These are phyloP conservation scores for Rhyacophila brunnea DNA, from an alignment of 1,140 invertebrate species.

Conservation along the genomic window DNA sequence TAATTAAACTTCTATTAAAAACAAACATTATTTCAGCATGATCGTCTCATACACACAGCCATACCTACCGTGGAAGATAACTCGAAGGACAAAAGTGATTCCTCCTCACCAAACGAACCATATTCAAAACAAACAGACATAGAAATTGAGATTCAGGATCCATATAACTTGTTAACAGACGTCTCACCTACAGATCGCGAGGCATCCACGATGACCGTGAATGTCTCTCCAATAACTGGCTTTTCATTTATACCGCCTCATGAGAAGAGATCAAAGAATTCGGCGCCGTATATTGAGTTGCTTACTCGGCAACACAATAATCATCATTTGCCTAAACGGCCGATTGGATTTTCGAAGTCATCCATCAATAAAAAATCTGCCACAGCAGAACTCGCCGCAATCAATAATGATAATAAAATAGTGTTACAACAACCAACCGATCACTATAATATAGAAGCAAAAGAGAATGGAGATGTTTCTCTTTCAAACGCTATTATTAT, in stretches of 20 bases:
- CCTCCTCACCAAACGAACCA: neutral
- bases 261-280: conserved; percentile 21
- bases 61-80: conserved; percentile 16
- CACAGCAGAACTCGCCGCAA: too few species aligned
- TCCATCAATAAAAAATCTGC: too few species aligned
- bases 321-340: neutral
- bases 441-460: too few species aligned
- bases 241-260: conserved; percentile 25
- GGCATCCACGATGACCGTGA: conserved; percentile 25
- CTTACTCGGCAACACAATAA: conserved; percentile 20
- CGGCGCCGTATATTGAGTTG: conserved; percentile 25
- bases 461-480: too few species aligned
- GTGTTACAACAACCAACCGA: too few species aligned
- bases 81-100: neutral
- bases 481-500: neutral
- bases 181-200: conserved; percentile 18
- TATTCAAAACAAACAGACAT: neutral
- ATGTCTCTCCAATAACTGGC: conserved; percentile 26
- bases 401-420: too few species aligned
- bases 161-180: neutral
- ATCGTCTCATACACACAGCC: conserved; percentile 28
- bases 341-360: too few species aligned
- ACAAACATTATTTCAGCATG: conserved; percentile 29
- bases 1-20: too few species aligned
- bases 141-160: neutral